These are phyloP conservation scores for Rhagophthalmus giganteus DNA, from an alignment of 2,888 invertebrate genomes.

Conservation along the genomic window DNA sequence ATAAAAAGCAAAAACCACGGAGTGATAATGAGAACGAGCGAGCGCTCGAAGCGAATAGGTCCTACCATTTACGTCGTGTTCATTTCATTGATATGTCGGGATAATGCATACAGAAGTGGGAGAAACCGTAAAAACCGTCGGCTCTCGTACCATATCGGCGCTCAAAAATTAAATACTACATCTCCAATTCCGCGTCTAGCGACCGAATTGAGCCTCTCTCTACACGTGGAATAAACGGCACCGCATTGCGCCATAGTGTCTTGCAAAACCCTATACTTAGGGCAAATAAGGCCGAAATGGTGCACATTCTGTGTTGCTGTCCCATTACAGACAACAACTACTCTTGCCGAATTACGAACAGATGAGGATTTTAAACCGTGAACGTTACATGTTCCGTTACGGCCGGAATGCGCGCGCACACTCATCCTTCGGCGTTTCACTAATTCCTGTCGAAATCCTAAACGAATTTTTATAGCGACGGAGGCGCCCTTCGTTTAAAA, in stretches of 20 bases:
- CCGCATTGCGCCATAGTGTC: constrained; percentile 38
- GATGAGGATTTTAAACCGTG: constrained; percentile 36
- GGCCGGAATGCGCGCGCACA: constrained; percentile 24
- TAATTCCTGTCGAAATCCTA: constrained; percentile 12
- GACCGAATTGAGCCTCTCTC: constrained; percentile 28
- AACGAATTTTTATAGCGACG: constrained; percentile 1
- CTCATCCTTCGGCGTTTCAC: constrained; percentile 17
- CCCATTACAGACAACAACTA: constrained; percentile 32
- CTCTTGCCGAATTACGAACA: constrained; percentile 33
- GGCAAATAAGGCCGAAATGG: constrained; percentile 31
- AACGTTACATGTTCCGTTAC: constrained; percentile 33
- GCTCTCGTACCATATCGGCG: constrained; percentile 20
- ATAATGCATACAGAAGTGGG: too few relatives aligned
- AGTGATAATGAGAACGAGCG: too few relatives aligned
- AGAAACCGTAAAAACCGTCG: too few relatives aligned
- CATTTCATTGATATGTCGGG: too few relatives aligned
- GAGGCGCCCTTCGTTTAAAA: too few relatives aligned
- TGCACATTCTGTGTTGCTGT: constrained; percentile 25
- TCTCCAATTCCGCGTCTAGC: constrained; percentile 18
- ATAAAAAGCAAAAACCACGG: too few relatives aligned
- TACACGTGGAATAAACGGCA: constrained; percentile 31
- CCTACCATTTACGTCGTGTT: too few relatives aligned
- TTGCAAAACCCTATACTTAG: constrained; percentile 32
- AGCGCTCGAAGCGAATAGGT: too few relatives aligned
- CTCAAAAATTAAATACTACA: constrained; percentile 27